A percentile compares a stretch with the other conserved stretches of the same genome.
Conservation (phyloP, 2,888 invertebrate genomes). For the Copidosoma aretas region DNA sequence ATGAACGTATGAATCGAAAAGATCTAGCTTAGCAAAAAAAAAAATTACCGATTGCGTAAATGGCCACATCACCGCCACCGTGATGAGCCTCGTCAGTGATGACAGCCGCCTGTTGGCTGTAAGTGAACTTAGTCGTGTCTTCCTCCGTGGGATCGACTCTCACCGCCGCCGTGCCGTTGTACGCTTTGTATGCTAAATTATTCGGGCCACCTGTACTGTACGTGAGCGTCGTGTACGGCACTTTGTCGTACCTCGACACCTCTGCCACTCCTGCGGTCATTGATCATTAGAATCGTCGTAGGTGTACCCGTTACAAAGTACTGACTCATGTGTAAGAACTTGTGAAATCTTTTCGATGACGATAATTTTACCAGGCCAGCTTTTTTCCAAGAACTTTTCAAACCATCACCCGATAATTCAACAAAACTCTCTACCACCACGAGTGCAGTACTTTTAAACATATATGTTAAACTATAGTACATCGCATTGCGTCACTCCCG, state of each 20-base stretch:
- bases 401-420: no score
- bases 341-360: no score
- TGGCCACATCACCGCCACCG: slow-evolving; percentile 83
- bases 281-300: background rate
- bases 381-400: no score
- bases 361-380: no score
- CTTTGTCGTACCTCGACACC: slow-evolving; percentile 68
- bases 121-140: slow-evolving; percentile 71
- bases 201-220: slow-evolving; percentile 80
- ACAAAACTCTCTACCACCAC: no score
- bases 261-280: slow-evolving; percentile 67
- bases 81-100: slow-evolving; percentile 78
- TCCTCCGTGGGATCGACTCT: slow-evolving; percentile 68
- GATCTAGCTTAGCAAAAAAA: no score
- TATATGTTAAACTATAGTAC: background rate
- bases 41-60: slow-evolving; percentile 77
- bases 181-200: slow-evolving; percentile 67
- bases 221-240: slow-evolving; percentile 78
- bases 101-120: slow-evolving; percentile 77
- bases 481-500: background rate
- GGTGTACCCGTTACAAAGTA: no score
- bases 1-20: background rate
- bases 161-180: slow-evolving; percentile 59
- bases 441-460: no score
- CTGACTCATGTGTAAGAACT: no score